Conservation (phyloP, 2,888 invertebrate genomes). For the Lithosia quadra region DNA sequence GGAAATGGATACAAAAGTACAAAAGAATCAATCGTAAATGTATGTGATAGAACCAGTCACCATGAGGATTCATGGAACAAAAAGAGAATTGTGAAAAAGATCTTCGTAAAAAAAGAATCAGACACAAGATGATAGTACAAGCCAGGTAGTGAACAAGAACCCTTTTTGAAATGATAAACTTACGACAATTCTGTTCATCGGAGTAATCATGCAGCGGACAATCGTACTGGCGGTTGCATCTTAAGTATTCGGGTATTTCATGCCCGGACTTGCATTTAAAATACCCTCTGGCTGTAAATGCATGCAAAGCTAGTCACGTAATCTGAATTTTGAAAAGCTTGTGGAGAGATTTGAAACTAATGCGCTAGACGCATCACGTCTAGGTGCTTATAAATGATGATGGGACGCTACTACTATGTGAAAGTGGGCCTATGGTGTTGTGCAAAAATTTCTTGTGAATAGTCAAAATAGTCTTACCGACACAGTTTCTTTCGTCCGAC, state of each 20-base stretch:
- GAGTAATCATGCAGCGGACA: conserved; percentile 89
- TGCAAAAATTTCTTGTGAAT: conserved; percentile 16
- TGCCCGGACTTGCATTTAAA: conserved; percentile 90
- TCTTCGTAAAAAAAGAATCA: conserved; percentile 26
- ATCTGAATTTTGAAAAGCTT: conserved; percentile 21
- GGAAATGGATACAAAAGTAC: conserved; percentile 26
- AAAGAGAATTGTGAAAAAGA: conserved; percentile 20
- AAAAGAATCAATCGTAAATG: conserved; percentile 22
- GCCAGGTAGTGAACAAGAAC: conserved; percentile 37
- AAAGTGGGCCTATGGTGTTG: conserved; percentile 21
- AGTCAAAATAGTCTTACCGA: conserved; percentile 70
- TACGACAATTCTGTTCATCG: conserved; percentile 93
- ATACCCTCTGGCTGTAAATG: conserved; percentile 77
- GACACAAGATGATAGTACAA: conserved; percentile 42
- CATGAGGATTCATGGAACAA: conserved; percentile 22
- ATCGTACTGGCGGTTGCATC: conserved; percentile 89
- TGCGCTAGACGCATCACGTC: conserved; percentile 28
- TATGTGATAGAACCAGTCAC: conserved; percentile 32
- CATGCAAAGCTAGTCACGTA: conserved; percentile 63
- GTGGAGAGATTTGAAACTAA: conserved; percentile 23
- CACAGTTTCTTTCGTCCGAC: conserved; percentile 91
- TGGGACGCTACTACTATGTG: conserved; percentile 7
- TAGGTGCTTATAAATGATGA: conserved; percentile 21
- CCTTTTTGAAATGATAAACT: conserved; percentile 74
- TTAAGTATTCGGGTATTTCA: conserved; percentile 85